Evolutionary conservation across 2,113 vertebrate genomes (phyloP).

Genomic region (Rutilus rutilus): DNA sequence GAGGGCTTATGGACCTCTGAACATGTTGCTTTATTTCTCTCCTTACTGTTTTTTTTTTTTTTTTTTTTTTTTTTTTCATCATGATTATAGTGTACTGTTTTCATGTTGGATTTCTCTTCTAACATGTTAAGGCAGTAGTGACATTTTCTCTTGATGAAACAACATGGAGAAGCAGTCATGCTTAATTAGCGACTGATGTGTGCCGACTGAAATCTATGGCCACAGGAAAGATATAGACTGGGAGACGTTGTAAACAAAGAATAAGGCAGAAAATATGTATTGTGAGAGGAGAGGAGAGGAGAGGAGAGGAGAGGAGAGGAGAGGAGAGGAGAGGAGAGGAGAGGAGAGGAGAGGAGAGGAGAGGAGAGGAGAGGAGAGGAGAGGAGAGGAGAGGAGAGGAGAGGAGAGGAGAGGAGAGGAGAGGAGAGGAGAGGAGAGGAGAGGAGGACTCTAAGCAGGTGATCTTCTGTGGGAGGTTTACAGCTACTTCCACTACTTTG

Average conservation of each 20-base stretch:
- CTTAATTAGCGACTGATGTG: not conserved
- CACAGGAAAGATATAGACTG: not conserved
- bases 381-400: too few species aligned
- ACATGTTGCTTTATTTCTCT: conserved; percentile 15
- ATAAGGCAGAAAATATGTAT: not conserved
- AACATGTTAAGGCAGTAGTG: not conserved
- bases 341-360: too few species aligned
- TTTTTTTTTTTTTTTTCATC: too few species aligned
- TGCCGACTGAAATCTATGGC: not conserved
- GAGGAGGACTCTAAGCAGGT: not conserved
- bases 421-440: too few species aligned
- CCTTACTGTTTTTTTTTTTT: not conserved
- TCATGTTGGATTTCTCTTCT: not conserved
- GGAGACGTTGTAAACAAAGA: not conserved
- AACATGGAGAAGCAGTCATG: not conserved
- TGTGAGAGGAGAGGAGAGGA: not conserved
- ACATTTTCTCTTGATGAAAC: not conserved
- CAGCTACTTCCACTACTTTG: conserved; percentile 85
- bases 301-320: too few species aligned
- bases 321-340: too few species aligned
- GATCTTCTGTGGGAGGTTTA: conserved; percentile 70
- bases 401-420: too few species aligned
- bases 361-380: too few species aligned
- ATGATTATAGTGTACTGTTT: not conserved
- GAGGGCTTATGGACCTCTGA: not conserved